Evolutionary conservation across 2,888 invertebrate genomes (phyloP).

Genomic region (Philhelius pedissequus): DNA sequence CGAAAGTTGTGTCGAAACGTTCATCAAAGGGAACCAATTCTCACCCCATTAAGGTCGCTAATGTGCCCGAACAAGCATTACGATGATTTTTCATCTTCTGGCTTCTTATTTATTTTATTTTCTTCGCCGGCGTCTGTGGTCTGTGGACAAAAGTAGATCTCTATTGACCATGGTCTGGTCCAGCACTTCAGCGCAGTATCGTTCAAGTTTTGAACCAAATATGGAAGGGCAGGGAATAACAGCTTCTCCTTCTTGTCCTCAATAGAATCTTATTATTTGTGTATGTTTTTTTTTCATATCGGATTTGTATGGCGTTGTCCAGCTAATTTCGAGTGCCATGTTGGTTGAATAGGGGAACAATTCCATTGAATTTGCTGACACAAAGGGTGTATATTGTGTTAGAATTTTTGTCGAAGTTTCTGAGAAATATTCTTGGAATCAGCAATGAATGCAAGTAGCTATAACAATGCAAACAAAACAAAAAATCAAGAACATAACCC

Average conservation of each 20-base stretch:
- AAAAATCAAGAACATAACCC: not conserved
- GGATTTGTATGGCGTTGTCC: conserved; percentile 21
- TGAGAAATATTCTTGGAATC: conserved; percentile 35
- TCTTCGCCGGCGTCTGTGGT: not conserved
- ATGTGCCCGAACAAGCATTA: conserved; percentile 46
- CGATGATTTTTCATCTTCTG: conserved; percentile 22
- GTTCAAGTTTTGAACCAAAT: not conserved
- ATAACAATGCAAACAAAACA: not conserved
- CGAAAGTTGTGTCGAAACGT: no score
- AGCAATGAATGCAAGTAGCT: not conserved
- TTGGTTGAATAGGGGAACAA: conserved; percentile 39
- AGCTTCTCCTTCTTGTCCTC: not conserved
- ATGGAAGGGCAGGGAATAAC: not conserved
- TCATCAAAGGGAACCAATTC: conserved; percentile 67
- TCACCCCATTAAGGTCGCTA: conserved; percentile 61
- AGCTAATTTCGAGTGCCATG: conserved; percentile 39
- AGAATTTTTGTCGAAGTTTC: conserved; percentile 6
- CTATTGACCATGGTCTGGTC: not conserved
- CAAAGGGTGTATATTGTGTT: conserved; percentile 53
- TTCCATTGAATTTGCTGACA: conserved; percentile 51
- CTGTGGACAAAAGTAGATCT: conserved; percentile 4
- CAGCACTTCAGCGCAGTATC: not conserved
- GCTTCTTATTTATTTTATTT: conserved; percentile 47
- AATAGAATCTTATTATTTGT: not conserved
- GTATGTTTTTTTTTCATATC: not conserved